Evolutionary conservation across 2,113 vertebrate species (phyloP).

Genomic region (Chelonoidis abingdonii): DNA sequence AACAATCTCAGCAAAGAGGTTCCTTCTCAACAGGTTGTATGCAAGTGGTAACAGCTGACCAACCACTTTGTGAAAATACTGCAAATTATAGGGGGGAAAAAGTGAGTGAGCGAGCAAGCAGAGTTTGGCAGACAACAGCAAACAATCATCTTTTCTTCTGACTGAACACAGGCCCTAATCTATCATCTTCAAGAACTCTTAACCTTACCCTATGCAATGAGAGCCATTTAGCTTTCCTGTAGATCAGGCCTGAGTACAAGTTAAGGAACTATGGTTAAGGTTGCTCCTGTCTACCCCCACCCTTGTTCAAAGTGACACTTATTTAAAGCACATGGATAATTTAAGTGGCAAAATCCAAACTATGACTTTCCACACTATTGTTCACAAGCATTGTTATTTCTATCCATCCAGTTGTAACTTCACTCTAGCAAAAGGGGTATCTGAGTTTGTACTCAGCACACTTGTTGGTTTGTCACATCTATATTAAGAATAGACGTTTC

Average conservation of each 20-base stretch:
- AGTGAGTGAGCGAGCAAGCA: not conserved
- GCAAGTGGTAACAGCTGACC: slow-evolving; percentile 93
- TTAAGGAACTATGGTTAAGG: not conserved
- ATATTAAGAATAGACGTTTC: not conserved
- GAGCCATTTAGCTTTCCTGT: not conserved
- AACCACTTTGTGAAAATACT: slow-evolving; percentile 98
- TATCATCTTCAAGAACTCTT: not conserved
- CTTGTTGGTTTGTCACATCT: not conserved
- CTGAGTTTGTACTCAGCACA: not conserved
- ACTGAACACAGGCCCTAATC: not conserved
- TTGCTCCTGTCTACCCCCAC: not conserved
- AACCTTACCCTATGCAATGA: not conserved
- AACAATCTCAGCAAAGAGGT: slow-evolving; percentile 91
- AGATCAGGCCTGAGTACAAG: not conserved
- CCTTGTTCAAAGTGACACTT: not conserved
- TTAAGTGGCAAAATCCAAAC: not conserved
- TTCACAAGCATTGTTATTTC: not conserved
- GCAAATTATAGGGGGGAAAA: slow-evolving; percentile 10
- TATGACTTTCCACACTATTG: not conserved
- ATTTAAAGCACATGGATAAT: no score
- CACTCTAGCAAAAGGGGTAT: not conserved
- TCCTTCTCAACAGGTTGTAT: slow-evolving; percentile 91
- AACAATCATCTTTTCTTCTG: not conserved
- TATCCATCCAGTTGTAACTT: not conserved
- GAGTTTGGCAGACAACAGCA: not conserved